Conservation (phyloP, 2,888 invertebrate species). For the Papilio demoleus region DNA sequence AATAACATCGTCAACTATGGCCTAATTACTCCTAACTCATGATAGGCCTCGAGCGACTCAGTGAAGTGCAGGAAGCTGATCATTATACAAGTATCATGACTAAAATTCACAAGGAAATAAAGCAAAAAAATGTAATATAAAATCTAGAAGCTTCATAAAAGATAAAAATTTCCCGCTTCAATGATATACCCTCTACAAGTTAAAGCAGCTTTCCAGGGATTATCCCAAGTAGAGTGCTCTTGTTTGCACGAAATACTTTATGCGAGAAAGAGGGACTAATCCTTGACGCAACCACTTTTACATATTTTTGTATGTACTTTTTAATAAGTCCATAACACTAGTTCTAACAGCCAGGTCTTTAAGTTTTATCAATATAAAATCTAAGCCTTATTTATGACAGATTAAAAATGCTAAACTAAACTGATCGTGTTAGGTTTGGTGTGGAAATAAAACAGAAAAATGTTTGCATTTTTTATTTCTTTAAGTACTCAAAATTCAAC, state of each 20-base stretch:
- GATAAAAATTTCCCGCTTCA: conserved; percentile 24
- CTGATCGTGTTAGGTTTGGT: too few relatives aligned
- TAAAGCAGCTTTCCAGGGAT: conserved; percentile 34
- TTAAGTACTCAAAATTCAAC: background rate
- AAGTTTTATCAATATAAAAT: too few relatives aligned
- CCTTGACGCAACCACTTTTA: conserved; percentile 1
- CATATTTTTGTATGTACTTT: background rate
- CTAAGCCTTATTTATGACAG: too few relatives aligned
- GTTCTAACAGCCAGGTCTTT: background rate
- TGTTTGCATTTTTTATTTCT: background rate
- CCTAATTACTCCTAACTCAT: too few relatives aligned
- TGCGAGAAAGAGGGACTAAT: conserved; percentile 17
- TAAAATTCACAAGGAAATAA: background rate
- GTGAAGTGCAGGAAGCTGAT: too few relatives aligned
- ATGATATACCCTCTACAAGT: conserved; percentile 17
- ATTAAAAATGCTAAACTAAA: too few relatives aligned
- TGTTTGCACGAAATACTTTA: conserved; percentile 23
- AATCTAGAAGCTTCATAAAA: conserved; percentile 7
- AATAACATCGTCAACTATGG: too few relatives aligned
- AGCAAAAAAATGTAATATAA: background rate
- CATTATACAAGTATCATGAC: background rate
- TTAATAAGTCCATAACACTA: background rate
- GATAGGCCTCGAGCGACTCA: too few relatives aligned
- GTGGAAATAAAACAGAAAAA: background rate
- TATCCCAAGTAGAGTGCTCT: conserved; percentile 24